phyloP scores from a whole-genome alignment of 2,888 invertebrate species.

The Epistrophe grossulariae region DNA sequence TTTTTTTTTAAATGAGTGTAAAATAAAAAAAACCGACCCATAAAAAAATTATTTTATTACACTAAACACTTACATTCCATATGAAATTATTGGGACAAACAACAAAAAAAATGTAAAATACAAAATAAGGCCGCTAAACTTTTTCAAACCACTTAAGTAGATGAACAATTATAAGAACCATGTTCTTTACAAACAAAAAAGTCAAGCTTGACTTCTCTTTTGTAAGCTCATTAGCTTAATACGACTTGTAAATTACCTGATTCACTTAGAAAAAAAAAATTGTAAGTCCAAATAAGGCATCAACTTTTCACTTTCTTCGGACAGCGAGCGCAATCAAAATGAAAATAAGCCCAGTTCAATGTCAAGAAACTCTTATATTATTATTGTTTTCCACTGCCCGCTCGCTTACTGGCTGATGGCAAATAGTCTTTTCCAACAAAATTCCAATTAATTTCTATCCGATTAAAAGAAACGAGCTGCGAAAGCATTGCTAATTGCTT shows the following conservation, averaged over 20 bases:
- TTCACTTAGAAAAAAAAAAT: background rate
- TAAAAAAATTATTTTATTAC: too few species aligned
- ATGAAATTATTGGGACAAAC: too few species aligned
- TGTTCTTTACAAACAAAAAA: too few species aligned
- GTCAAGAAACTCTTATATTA: conserved; percentile 18
- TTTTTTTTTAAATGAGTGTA: too few species aligned
- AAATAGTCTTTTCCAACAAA: conserved; percentile 7
- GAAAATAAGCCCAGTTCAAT: conserved; percentile 26
- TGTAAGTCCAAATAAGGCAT: background rate
- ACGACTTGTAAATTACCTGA: background rate
- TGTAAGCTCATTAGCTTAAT: background rate
- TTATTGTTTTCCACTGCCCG: background rate
- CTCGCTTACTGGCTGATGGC: background rate
- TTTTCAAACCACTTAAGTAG: too few species aligned
- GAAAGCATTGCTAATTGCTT: conserved; percentile 63
- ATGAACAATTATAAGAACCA: too few species aligned
- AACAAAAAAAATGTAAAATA: too few species aligned
- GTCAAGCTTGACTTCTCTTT: too few species aligned
- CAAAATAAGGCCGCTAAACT: too few species aligned
- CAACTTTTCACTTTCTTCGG: conserved; percentile 12
- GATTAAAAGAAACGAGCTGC: conserved; percentile 70
- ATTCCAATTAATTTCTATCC: conserved; percentile 49
- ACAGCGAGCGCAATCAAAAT: background rate
- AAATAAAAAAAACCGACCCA: too few species aligned
- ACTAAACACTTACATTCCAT: too few species aligned